Percentiles rank a stretch among this genome's conserved stretches.
Evolutionary conservation across 2,797 vertebrate genomes (phyloP).

Genomic region (Lepus oiostolus): DNA sequence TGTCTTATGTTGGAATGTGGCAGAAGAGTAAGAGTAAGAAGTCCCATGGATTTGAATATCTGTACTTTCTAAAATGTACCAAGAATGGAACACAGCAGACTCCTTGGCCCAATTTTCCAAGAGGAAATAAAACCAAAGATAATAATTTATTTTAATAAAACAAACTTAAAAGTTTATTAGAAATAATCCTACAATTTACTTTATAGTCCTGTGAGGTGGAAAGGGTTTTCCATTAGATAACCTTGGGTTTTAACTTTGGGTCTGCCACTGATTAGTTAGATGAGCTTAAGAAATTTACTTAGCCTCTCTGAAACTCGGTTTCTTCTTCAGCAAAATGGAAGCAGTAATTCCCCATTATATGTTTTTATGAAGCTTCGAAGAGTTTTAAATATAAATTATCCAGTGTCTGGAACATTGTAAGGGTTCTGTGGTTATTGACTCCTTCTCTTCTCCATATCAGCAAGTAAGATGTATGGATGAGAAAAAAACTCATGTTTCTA

Average conservation of each 20-base stretch:
- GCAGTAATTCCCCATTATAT: neutral
- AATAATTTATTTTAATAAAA: neutral
- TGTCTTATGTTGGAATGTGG: neutral
- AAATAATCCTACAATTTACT: constrained; percentile 1
- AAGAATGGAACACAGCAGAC: neutral
- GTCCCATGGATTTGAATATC: neutral
- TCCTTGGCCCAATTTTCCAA: neutral
- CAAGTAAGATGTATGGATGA: neutral
- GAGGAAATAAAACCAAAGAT: neutral
- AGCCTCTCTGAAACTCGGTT: neutral
- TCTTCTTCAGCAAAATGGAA: neutral
- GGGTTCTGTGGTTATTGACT: accelerated
- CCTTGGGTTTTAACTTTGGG: neutral
- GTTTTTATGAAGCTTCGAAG: neutral
- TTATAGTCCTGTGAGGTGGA: neutral
- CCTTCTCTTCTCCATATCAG: neutral
- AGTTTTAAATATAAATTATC: neutral
- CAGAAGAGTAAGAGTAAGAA: neutral
- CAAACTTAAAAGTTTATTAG: neutral
- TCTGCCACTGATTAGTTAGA: neutral
- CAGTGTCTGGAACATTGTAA: neutral
- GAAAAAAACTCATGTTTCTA: neutral
- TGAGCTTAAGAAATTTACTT: neutral
- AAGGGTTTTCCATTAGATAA: constrained; percentile 24
- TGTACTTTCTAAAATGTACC: neutral